phyloP scores from a whole-genome alignment of 2,113 vertebrate genomes.

The Xiphophorus maculatus region DNA sequence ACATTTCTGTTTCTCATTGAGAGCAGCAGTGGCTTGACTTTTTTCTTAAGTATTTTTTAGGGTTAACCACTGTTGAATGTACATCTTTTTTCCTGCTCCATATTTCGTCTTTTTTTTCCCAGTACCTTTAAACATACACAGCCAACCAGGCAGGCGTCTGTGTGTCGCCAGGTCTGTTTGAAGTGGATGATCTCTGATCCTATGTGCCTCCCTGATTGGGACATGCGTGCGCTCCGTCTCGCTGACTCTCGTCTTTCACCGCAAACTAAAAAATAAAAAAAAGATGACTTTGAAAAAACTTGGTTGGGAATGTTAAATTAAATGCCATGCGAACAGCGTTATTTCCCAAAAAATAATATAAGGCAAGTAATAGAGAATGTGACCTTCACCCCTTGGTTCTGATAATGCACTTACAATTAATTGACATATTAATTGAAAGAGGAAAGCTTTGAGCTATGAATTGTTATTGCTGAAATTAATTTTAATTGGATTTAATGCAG shows the following conservation, averaged over 20 bases:
- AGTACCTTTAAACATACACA: slow-evolving; percentile 53
- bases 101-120: slow-evolving; percentile 40
- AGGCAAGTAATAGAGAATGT: neutral
- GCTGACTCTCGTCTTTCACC: slow-evolving; percentile 21
- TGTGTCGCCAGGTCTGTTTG: slow-evolving; percentile 77
- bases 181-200: slow-evolving; percentile 79
- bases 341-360: slow-evolving; percentile 24
- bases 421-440: slow-evolving; percentile 46
- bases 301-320: slow-evolving; percentile 7
- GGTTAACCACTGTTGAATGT: slow-evolving; percentile 22
- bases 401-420: slow-evolving; percentile 50
- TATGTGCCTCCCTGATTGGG: slow-evolving; percentile 45
- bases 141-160: slow-evolving; percentile 64
- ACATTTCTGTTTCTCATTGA: neutral
- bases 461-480: slow-evolving; percentile 31
- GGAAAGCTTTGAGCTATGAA: slow-evolving; percentile 36
- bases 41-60: slow-evolving; percentile 25
- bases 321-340: neutral
- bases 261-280: neutral
- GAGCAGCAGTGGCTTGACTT: neutral
- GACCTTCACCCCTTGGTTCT: slow-evolving; percentile 20
- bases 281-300: slow-evolving; percentile 17
- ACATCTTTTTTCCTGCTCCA: neutral
- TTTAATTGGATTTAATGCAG: slow-evolving; percentile 36
- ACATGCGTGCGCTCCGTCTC: slow-evolving; percentile 38